Conservation (phyloP, 2,113 vertebrate species). For the Coryphaenoides rupestris region DNA sequence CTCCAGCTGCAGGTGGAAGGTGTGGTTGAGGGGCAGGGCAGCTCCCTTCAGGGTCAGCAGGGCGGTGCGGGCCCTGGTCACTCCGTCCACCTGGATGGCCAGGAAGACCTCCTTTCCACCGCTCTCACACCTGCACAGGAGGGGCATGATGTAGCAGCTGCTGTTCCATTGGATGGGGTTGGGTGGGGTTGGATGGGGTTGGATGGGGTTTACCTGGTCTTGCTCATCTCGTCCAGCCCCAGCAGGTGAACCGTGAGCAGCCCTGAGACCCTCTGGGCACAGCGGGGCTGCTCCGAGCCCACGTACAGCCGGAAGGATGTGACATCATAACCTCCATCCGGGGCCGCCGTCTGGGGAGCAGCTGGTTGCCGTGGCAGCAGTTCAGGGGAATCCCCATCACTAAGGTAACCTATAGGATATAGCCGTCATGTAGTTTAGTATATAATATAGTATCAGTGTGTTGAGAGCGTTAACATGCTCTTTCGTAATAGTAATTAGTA, state of each 20-base stretch:
- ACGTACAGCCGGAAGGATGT: conserved; percentile 75
- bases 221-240: conserved; percentile 72
- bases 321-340: conserved; percentile 34
- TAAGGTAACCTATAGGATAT: conserved; percentile 73
- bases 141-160: not conserved
- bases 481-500: no score
- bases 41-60: conserved; percentile 67
- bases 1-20: conserved; percentile 88
- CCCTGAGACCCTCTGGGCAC: conserved; percentile 75
- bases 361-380: conserved; percentile 53
- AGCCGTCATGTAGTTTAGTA: not conserved
- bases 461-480: no score
- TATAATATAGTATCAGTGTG: no score
- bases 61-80: conserved; percentile 78
- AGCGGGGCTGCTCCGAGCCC: conserved; percentile 51
- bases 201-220: conserved; percentile 30
- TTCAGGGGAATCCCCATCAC: conserved; percentile 82
- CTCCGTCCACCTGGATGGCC: conserved; percentile 82
- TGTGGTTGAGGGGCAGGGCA: conserved; percentile 79
- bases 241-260: conserved; percentile 81
- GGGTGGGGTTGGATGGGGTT: not conserved
- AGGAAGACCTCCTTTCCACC: conserved; percentile 76
- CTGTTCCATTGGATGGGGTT: not conserved
- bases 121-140: no score
- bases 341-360: conserved; percentile 1